Evolutionary conservation across 1,140 invertebrate genomes (phyloP).

Genomic region (Spodoptera litura): DNA sequence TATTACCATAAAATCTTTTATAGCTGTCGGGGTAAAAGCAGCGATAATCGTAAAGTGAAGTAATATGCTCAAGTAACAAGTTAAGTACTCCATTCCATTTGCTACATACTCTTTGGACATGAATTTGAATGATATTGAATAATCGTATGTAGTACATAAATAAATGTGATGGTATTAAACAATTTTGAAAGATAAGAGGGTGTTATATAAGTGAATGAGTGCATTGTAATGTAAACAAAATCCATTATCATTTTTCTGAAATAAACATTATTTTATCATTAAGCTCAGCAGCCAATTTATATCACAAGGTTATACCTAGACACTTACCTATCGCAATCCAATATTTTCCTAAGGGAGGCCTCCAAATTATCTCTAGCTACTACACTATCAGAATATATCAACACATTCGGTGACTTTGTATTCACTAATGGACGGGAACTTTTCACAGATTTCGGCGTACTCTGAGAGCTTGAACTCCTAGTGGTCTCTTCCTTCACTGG

Average conservation of each 20-base stretch:
- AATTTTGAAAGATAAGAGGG: no score
- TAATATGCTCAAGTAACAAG: no score
- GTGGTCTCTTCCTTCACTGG: conserved; percentile 62
- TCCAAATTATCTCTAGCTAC: conserved; percentile 91
- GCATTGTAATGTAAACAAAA: no score
- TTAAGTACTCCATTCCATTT: conserved; percentile 3
- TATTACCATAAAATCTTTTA: not conserved
- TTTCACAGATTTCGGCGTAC: conserved; percentile 76
- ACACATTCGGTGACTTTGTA: conserved; percentile 92
- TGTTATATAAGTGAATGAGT: no score
- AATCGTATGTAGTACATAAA: not conserved
- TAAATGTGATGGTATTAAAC: no score
- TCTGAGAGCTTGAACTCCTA: conserved; percentile 62
- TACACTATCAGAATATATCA: conserved; percentile 93
- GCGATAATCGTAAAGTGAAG: no score
- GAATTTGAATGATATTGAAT: not conserved
- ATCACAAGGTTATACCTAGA: conserved; percentile 61
- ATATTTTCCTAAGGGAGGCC: conserved; percentile 88
- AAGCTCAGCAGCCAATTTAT: not conserved
- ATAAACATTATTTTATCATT: not conserved
- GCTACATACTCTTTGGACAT: not conserved
- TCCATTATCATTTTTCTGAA: no score
- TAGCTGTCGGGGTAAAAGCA: not conserved
- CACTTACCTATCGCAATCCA: conserved; percentile 91
- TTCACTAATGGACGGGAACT: conserved; percentile 83